Evolutionary conservation across 2,797 vertebrate species (phyloP), one percentile per base, ranked within the genome.

Genomic region (Squalus acanthias): DNA sequence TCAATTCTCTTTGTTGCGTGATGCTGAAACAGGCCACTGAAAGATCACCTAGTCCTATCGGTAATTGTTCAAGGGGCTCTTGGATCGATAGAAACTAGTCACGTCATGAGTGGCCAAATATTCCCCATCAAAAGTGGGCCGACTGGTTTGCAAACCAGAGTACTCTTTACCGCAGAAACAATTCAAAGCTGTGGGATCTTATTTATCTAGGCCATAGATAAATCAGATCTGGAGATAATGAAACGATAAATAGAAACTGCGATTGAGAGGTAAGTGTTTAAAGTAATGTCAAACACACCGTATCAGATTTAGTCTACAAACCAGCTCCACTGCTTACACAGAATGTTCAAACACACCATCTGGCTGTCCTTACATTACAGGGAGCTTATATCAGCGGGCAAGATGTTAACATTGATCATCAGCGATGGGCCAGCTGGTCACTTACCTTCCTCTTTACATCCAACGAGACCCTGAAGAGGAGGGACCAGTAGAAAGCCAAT

Each of bases 381-480:
- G 29, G 7, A 92, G 57, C 91, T 92, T 33, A 93, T 46, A 6
- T n/a, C 5, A n/a, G 74, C 2, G 17, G 39, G 20, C 22, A 29
- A 39, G 89, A 39, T 53, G 12, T 70, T 33, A 57, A 17, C 15
- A 15, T 39, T 95, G 46, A 65, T 72, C 26, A 13, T 79, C 2
- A 33, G 20, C 13, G 46, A 67, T 53, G 13, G 39, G 65, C 15
- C 20, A 96, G 33, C 60, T 46, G 26, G 72, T 26, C 46, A 97
- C 98, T 98, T 97, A 99, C 99, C 98, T 99, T 99, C 96, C 99
- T 98, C 97, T 98, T 99, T 97, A 99, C 97, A 0, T 99, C 99
- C 33, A 99, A 99, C 79, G 99, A 98, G 96, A 99, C 97, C 0
- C 98, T 98, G 57, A 99, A 97, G 29, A 99, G 98, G 97, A 99